Base-by-base conservation (phyloP, 2,888 invertebrate species). In the Encarsia formosa region DNA sequence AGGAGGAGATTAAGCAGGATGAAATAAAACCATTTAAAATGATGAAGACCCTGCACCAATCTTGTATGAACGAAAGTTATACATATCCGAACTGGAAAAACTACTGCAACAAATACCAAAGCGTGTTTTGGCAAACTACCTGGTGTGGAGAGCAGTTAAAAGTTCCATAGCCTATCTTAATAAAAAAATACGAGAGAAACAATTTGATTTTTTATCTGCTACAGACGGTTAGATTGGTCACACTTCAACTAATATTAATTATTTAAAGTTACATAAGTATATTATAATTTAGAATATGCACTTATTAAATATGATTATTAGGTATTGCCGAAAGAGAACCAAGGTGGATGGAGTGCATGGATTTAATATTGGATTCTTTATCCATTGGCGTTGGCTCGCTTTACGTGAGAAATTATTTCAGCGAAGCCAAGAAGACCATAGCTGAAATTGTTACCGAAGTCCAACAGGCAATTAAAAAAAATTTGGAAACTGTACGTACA, bases 291-390 rank as follows among this genome's bases (percentile, higher is more conserved):
- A n/a, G n/a, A 35, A 22, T 35, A 31, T 43, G 16, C 9, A 57
- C n/a, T 26, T 11, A 26, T 11, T 26, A 26, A 8, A 8, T 5
- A n/a, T 5, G 16, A 34, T 40, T 56, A 47, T 19, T 49, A 34
- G 57, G 57, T 15, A 86, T 70, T 85, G 88, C 89, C 0, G 91
- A 91, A 69, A 78, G 89, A 49, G 90, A 91, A 70, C 84, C 91
- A 37, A 80, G 93, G 15, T 94, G 94, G 94, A 92, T 92, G 77
- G 91, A 93, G 70, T 94, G 93, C 69, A 85, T 89, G 19, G 89
- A 89, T 61, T 85, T 87, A 11, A 82, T 87, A 22, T 82, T 88
- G 57, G 84, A 84, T 66, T 88, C 87, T 69, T 78, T 88, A 71
- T 81, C 84, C 9, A 83, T 87, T 52, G 85, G 87, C 11, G 84